These are phyloP conservation scores for Polypterus senegalus DNA, from an alignment of 2,113 vertebrate species.

Conservation along the genomic window DNA sequence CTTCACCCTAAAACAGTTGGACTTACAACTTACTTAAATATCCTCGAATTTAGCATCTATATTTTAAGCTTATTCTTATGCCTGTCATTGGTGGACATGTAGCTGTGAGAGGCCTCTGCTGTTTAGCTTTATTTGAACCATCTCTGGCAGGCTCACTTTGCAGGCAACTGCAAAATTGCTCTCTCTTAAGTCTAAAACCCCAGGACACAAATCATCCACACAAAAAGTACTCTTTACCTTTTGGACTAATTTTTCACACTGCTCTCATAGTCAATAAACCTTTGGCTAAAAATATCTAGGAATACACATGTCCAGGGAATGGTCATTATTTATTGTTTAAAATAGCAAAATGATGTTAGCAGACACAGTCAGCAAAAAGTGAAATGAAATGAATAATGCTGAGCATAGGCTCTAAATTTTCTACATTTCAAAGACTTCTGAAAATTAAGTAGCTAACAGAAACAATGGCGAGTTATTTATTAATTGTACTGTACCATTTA, in stretches of 20 bases:
- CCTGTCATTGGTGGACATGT: too few species aligned
- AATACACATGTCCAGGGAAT: constrained; percentile 35
- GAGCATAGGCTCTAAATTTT: neutral
- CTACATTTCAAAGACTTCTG: neutral
- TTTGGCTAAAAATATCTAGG: constrained; percentile 14
- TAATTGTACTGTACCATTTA: constrained; percentile 18
- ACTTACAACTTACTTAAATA: constrained; percentile 22
- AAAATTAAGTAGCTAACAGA: constrained; percentile 11
- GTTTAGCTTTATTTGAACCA: constrained; percentile 22
- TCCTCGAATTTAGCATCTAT: constrained; percentile 32
- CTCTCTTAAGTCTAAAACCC: constrained; percentile 28
- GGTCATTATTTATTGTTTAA: constrained; percentile 44
- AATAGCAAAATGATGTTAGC: constrained; percentile 34
- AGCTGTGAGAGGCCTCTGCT: constrained; percentile 18
- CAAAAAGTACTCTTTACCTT: constrained; percentile 20
- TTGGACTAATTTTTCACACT: constrained; percentile 28
- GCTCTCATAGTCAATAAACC: constrained; percentile 25
- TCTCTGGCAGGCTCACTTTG: constrained; percentile 33
- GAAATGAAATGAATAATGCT: neutral
- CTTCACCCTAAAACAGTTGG: constrained; percentile 5
- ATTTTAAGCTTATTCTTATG: neutral
- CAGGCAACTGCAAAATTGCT: constrained; percentile 23
- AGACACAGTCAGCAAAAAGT: constrained; percentile 29
- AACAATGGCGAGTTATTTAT: neutral
- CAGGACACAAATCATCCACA: constrained; percentile 7